These are phyloP conservation scores for Eustalomyia histrio DNA, from an alignment of 2,888 invertebrate genomes.

Conservation along the genomic window DNA sequence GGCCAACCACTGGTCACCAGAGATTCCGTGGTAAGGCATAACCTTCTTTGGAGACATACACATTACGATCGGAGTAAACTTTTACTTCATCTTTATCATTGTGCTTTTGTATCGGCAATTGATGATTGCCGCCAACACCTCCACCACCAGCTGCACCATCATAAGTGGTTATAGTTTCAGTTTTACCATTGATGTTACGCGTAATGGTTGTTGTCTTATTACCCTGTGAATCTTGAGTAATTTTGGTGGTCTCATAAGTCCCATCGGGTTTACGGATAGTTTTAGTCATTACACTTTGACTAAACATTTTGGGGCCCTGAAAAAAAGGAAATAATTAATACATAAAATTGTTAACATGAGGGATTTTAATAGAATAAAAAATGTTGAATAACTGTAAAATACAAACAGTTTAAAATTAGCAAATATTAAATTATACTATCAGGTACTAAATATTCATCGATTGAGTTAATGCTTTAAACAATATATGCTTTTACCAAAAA, in stretches of 20 bases:
- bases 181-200: slow-evolving; percentile 75
- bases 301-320: slow-evolving; percentile 79
- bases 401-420: too few relatives aligned
- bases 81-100: slow-evolving; percentile 47
- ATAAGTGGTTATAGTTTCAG: slow-evolving; percentile 75
- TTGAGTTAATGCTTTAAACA: too few relatives aligned
- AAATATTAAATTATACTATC: too few relatives aligned
- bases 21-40: slow-evolving; percentile 79
- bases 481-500: too few relatives aligned
- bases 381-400: too few relatives aligned
- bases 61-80: slow-evolving; percentile 74
- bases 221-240: slow-evolving; percentile 82
- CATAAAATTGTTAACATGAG: neutral
- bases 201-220: slow-evolving; percentile 83
- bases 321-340: neutral
- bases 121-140: slow-evolving; percentile 34
- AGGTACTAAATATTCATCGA: too few relatives aligned
- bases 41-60: slow-evolving; percentile 79
- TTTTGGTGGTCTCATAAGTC: slow-evolving; percentile 81
- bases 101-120: slow-evolving; percentile 19
- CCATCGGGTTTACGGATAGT: slow-evolving; percentile 82
- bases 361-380: neutral
- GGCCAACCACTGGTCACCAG: slow-evolving; percentile 79
- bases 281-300: slow-evolving; percentile 81
- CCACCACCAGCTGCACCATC: slow-evolving; percentile 64